Evolutionary conservation across 2,888 invertebrate genomes (phyloP), one percentile per base, ranked within the genome.

Genomic region (Diarsia mendica): DNA sequence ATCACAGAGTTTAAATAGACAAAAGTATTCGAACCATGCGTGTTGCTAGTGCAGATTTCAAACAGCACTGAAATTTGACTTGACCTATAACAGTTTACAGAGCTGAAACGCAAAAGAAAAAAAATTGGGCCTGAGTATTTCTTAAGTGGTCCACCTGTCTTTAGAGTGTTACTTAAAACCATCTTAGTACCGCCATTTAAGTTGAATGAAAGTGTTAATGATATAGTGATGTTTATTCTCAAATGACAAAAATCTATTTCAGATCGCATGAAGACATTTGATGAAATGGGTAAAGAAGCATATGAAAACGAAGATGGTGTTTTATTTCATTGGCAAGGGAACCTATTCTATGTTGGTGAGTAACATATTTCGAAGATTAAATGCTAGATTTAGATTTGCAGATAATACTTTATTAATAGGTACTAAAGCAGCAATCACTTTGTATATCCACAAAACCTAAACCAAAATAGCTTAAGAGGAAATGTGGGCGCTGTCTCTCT

Each of bases 231-330:
- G 49, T 18, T 18, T 20, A n/a, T 51, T 51, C 6, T 51, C 20
- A 51, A 51, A n/a, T 10, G 51, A n/a, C 51, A n/a, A 51, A 51
- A 51, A n/a, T 51, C 3, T 49, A 2, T 69, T 78, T 72, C 28
- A 90, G 90, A 86, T 81, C 85, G 86, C 8, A 89, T 90, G 90
- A 85, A 79, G 67, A 61, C 77, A 8, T 77, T 90, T 15, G 78
- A 88, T 63, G 67, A 60, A 15, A 23, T 87, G 5, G 88, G 89
- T 0, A 69, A 46, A 11, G 86, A 87, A 72, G 86, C 88, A 2
- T 73, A 84, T 3, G 73, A 79, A 33, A 74, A 53, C 0, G 11
- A 68, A 33, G 74, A 53, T 5, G 83, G 82, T 3, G 60, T 83
- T 11, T 28, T 82, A 0, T 53, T 76, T 48, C 79, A 83, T 9